Conservation (phyloP, 2,888 invertebrate genomes). For the Leptura quadrifasciata region DNA sequence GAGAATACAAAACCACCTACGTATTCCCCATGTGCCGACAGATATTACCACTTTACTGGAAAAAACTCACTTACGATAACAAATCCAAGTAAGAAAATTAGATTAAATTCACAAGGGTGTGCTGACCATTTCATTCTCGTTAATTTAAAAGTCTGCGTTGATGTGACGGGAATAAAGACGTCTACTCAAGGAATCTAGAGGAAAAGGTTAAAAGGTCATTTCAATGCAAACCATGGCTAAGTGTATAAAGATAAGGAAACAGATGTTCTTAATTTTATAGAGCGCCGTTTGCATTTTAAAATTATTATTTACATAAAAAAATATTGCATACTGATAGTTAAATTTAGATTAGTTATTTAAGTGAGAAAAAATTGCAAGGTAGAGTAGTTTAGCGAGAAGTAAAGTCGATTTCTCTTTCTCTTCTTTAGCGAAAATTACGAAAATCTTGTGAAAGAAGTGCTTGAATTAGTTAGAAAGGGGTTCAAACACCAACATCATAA, state of each 20-base stretch:
- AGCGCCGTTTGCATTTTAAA: not conserved
- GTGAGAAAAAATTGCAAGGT: too few relatives aligned
- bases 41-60: not conserved
- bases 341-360: too few relatives aligned
- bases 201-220: constrained; percentile 7
- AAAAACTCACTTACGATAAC: not conserved
- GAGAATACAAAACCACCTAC: not conserved
- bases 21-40: not conserved
- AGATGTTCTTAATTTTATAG: not conserved
- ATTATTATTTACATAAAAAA: not conserved
- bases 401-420: too few relatives aligned
- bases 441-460: too few relatives aligned
- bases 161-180: constrained; percentile 25
- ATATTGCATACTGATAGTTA: too few relatives aligned
- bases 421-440: too few relatives aligned
- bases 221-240: not conserved
- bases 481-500: too few relatives aligned
- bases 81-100: constrained; percentile 4
- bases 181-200: not conserved
- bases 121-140: constrained; percentile 20
- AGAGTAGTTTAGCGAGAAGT: too few relatives aligned
- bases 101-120: not conserved
- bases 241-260: too few relatives aligned
- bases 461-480: too few relatives aligned
- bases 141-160: constrained; percentile 26